Base-by-base conservation (phyloP, 2,113 vertebrate genomes). In the Chlamydotis undulata region DNA sequence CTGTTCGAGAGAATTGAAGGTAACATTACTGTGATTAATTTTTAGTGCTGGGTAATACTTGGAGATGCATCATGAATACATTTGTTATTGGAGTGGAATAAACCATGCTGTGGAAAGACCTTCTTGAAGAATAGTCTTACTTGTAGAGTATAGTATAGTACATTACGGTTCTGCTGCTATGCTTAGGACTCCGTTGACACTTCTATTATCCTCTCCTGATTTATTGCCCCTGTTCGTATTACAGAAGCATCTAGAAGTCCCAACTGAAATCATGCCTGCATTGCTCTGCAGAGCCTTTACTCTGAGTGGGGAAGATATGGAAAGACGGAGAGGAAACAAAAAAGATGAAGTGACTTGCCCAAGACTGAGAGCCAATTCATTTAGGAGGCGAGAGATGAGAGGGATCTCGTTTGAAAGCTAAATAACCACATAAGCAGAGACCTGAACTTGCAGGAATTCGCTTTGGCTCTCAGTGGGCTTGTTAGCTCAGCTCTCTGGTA, bases 11-110 rank as follows among this genome's bases (percentile, higher is more conserved):
- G 83, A 92, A 89, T 84, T 64, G 90, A 96, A 98, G 67, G 91
- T 94, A 97, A 45, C 69, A 83, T 96, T 97, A 88, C 71, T 73
- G 78, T 97, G 97, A 98, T 97, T 98, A 90, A 98, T 97, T 97
- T 84, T 71, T 92, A 91, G 83, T 41, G 47, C 71, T 69, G 74
- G 75, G 49, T 96, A 96, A 96, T 91, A 59, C 86, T 91, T 75
- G 52, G 79, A 95, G 90, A 97, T 91, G 74, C 78, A 96, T 96
- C 91, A 73, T 43, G 74, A 95, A 68, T 90, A 77, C 89, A 96
- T 96, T 95, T 95, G 71, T 94, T 97, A 82, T 76, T 84, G 91
- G 61, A 57, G 77, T 53, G 45, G 81, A 97, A 95, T 96, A 94
- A 88, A 74, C 93, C 89, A 87, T 4, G 28, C 16, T 94, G 94